Evolutionary conservation across 2,113 vertebrate genomes (phyloP).

Genomic region (Podarcis cretensis): DNA sequence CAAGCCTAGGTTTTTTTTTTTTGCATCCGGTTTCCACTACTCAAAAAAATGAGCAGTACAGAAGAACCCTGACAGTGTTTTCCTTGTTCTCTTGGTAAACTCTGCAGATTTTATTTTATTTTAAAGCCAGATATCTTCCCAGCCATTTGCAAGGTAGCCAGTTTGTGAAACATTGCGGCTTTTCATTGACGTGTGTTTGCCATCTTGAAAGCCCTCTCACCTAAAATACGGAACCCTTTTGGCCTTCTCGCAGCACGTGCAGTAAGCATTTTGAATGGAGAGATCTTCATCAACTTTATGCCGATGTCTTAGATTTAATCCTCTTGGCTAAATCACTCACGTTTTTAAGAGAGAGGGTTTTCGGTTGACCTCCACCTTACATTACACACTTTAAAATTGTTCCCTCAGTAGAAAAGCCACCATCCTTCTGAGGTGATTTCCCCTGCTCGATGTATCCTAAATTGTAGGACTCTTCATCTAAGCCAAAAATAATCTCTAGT

Average conservation of each 20-base stretch:
- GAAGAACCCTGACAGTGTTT: not conserved
- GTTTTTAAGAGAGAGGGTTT: not conserved
- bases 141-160: not conserved
- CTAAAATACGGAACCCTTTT: not conserved
- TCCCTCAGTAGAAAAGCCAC: conserved; percentile 19
- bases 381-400: conserved; percentile 4
- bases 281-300: conserved; percentile 8
- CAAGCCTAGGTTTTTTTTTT: not conserved
- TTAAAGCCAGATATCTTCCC: not conserved
- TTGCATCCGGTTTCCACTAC: not conserved
- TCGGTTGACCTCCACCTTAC: not conserved
- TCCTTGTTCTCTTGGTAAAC: not conserved
- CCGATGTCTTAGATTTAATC: conserved; percentile 5
- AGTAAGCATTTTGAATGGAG: conserved; percentile 17
- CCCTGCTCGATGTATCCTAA: not conserved
- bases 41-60: not conserved
- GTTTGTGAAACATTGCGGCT: not conserved
- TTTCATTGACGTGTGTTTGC: conserved; percentile 7
- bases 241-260: not conserved
- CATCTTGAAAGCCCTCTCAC: not conserved
- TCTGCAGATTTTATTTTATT: not conserved
- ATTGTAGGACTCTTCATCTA: not conserved
- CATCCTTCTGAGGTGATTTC: not conserved
- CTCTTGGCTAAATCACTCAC: not conserved
- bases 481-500: conserved; percentile 1